A percentile compares a stretch with the other conserved stretches of the same genome.
phyloP scores from a whole-genome alignment of 2,113 vertebrate species.

The Calidris pugnax region DNA sequence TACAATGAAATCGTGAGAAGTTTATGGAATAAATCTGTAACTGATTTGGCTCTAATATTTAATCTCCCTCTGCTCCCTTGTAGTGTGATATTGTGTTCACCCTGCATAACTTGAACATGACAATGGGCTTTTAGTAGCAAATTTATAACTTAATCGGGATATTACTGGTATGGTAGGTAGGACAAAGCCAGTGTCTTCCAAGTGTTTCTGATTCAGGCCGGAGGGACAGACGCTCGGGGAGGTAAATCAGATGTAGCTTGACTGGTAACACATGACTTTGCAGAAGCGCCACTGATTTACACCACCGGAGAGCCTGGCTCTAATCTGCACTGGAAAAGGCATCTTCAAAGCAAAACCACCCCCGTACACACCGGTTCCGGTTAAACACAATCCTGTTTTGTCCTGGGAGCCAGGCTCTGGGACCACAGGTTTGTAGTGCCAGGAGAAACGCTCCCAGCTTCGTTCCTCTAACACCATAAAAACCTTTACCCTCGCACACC shows the following conservation, averaged over 20 bases:
- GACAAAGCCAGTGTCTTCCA: background rate
- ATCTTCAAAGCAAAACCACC: background rate
- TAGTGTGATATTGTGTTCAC: background rate
- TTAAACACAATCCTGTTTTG: background rate
- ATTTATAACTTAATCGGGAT: constrained; percentile 36
- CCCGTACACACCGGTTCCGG: background rate
- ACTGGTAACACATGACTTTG: background rate
- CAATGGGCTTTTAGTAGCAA: constrained; percentile 7
- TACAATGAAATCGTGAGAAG: constrained; percentile 48
- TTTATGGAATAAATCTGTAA: constrained; percentile 67
- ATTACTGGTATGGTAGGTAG: background rate
- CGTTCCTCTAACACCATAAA: background rate
- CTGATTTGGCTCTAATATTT: constrained; percentile 59
- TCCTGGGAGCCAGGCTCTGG: background rate
- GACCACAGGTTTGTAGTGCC: background rate
- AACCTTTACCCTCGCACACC: background rate
- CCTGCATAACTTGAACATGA: constrained; percentile 29
- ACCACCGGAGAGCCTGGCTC: background rate
- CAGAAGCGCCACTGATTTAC: background rate
- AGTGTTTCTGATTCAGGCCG: constrained; percentile 7
- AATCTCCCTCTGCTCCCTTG: constrained; percentile 40
- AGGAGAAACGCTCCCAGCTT: background rate
- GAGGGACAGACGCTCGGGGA: background rate
- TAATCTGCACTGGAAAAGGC: background rate
- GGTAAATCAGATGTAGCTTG: background rate